A percentile compares a stretch with the other conserved stretches of the same genome.
These are phyloP conservation scores for Nineta flava DNA, from an alignment of 2,888 invertebrate genomes.

Conservation along the genomic window DNA sequence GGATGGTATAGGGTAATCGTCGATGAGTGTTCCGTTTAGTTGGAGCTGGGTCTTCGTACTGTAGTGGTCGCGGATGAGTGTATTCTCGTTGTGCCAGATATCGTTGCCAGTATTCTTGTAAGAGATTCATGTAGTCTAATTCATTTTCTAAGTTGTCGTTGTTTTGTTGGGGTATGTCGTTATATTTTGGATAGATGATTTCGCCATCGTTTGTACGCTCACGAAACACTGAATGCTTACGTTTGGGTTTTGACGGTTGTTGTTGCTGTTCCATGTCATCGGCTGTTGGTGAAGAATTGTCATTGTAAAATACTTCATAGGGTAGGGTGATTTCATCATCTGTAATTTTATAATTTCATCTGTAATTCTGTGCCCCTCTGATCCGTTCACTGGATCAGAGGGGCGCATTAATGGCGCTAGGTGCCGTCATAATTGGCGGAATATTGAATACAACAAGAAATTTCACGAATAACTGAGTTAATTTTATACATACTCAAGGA, in stretches of 20 bases:
- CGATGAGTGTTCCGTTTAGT: background rate
- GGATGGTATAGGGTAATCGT: background rate
- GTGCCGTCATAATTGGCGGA: too few relatives aligned
- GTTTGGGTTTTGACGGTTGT: background rate
- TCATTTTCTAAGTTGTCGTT: background rate
- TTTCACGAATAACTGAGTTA: too few relatives aligned
- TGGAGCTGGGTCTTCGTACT: background rate
- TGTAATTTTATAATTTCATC: background rate
- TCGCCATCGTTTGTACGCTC: background rate
- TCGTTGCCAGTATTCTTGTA: conserved; percentile 1
- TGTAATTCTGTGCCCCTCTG: too few relatives aligned
- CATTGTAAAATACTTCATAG: background rate
- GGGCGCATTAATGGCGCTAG: too few relatives aligned
- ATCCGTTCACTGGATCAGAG: too few relatives aligned
- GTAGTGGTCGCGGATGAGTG: background rate
- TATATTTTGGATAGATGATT: background rate
- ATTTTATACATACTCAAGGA: too few relatives aligned
- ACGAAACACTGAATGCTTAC: background rate
- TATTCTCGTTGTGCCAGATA: background rate
- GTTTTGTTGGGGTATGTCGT: background rate
- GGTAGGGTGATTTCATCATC: conserved; percentile 1
- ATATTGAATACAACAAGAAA: too few relatives aligned
- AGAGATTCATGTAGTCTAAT: background rate
- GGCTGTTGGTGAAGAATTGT: background rate
- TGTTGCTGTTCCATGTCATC: background rate